phyloP scores from a whole-genome alignment of 2,888 invertebrate genomes.

The Lasioglossum vierecki region DNA sequence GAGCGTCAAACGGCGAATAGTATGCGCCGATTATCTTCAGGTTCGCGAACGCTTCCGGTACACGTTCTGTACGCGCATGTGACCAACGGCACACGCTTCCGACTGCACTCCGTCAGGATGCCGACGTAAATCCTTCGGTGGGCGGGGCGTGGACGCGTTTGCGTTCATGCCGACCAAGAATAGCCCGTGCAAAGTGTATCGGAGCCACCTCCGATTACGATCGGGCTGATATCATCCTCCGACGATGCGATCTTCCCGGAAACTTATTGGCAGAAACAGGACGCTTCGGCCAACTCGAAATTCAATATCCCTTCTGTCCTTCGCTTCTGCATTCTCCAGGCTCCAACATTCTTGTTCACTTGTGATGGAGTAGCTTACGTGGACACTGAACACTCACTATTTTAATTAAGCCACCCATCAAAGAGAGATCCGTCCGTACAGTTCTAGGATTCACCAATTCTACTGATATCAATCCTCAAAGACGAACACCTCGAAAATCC shows the following conservation, averaged over 20 bases:
- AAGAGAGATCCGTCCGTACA: background rate
- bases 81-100: slow-evolving; percentile 43
- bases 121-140: slow-evolving; percentile 72
- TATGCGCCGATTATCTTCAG: slow-evolving; percentile 25
- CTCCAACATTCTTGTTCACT: background rate
- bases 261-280: background rate
- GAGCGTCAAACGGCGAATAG: slow-evolving; percentile 2
- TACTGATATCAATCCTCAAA: background rate
- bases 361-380: background rate
- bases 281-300: background rate
- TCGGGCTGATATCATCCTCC: background rate
- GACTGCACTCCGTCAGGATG: slow-evolving; percentile 59
- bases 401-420: background rate
- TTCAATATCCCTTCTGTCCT: background rate
- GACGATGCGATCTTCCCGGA: background rate
- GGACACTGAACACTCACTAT: background rate
- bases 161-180: slow-evolving; percentile 66
- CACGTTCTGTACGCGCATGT: slow-evolving; percentile 30
- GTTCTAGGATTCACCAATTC: background rate
- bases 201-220: slow-evolving; percentile 38
- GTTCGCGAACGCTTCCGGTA: slow-evolving; percentile 26
- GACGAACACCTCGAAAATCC: background rate
- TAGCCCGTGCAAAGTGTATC: slow-evolving; percentile 53
- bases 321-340: background rate
- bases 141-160: slow-evolving; percentile 68